phyloP scores from a whole-genome alignment of 2,888 invertebrate genomes.

The Cheilosia variabilis region DNA sequence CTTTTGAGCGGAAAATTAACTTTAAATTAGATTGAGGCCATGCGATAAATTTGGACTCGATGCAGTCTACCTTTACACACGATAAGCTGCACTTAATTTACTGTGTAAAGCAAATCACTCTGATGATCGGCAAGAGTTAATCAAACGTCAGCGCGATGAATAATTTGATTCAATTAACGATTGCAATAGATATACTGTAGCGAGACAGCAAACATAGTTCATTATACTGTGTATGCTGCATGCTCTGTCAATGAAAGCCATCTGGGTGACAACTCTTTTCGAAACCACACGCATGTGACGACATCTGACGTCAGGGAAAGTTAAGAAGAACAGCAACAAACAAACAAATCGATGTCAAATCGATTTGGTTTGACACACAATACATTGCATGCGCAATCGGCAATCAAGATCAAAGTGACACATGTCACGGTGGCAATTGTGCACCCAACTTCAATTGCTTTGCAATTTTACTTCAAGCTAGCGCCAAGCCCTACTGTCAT shows the following conservation, averaged over 20 bases:
- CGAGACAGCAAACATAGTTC: too few species aligned
- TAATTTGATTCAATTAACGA: conserved; percentile 52
- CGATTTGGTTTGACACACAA: conserved; percentile 63
- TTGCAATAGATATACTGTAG: neutral
- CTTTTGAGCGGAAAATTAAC: conserved; percentile 69
- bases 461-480: conserved; percentile 17
- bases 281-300: conserved; percentile 10
- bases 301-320: conserved; percentile 46
- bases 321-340: neutral
- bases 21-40: conserved; percentile 67
- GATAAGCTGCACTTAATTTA: conserved; percentile 28
- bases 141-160: conserved; percentile 54
- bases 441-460: conserved; percentile 42
- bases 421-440: conserved; percentile 63
- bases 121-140: conserved; percentile 45
- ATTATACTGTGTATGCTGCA: neutral
- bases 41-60: conserved; percentile 64
- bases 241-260: neutral
- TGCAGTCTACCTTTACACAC: conserved; percentile 27
- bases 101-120: conserved; percentile 41
- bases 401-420: conserved; percentile 63
- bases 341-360: conserved; percentile 46
- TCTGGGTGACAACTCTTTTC: too few species aligned
- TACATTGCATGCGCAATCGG: conserved; percentile 50
- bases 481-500: conserved; percentile 51